These are phyloP conservation scores for Urocyon cinereoargenteus DNA, from an alignment of 2,797 vertebrate genomes.

Conservation along the genomic window DNA sequence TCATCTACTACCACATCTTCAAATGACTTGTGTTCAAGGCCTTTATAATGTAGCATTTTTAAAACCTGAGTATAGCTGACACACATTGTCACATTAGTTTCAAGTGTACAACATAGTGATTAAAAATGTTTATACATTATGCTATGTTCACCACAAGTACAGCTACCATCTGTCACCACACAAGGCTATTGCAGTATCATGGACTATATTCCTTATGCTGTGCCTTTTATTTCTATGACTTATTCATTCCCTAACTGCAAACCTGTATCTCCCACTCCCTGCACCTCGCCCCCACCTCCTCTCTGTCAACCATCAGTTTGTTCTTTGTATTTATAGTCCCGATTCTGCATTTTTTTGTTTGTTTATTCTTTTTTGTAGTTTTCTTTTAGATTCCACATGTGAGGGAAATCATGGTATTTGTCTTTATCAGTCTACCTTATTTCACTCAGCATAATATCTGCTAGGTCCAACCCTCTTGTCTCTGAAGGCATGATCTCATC, in stretches of 20 bases:
- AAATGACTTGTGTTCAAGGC: not conserved
- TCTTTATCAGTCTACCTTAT: not conserved
- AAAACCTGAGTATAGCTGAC: not conserved
- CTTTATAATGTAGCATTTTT: not conserved
- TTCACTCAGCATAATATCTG: not conserved
- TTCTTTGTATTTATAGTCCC: not conserved
- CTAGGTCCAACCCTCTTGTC: not conserved
- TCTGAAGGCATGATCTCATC: not conserved
- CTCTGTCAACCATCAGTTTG: not conserved
- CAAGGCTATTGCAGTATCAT: not conserved
- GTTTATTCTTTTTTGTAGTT: not conserved
- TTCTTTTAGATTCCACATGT: not conserved
- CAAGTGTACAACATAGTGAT: not conserved
- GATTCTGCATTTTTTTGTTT: not conserved
- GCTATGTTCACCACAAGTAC: not conserved
- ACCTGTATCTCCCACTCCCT: not conserved
- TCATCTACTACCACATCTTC: not conserved
- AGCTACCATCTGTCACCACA: not conserved
- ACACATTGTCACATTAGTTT: not conserved
- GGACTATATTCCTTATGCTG: not conserved
- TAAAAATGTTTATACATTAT: not conserved
- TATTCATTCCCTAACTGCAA: not conserved
- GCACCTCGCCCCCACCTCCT: not conserved
- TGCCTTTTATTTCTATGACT: not conserved
- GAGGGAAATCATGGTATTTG: not conserved